A percentile compares a stretch with the other conserved stretches of the same genome.
Conservation (phyloP, 2,797 vertebrate species). For the Sebastes reedi region DNA sequence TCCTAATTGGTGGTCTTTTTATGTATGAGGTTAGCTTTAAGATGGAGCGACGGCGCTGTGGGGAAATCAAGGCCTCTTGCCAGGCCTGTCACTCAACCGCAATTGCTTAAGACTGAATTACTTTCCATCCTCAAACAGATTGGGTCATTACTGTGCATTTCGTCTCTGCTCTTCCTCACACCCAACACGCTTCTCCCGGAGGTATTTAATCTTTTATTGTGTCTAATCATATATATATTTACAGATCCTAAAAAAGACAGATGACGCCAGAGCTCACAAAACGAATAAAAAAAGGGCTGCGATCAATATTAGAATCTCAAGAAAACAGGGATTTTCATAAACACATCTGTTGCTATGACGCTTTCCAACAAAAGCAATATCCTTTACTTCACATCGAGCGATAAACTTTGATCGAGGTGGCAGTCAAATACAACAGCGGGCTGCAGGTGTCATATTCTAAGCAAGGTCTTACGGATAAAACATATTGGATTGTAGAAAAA, state of each 20-base stretch:
- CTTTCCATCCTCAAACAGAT: constrained; percentile 63
- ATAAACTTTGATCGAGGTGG: constrained; percentile 11
- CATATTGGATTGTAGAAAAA: not conserved
- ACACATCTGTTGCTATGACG: not conserved
- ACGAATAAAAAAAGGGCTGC: not conserved
- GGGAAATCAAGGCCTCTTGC: constrained; percentile 62
- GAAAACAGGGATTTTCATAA: constrained; percentile 1
- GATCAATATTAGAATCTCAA: not conserved
- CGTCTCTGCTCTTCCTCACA: not conserved
- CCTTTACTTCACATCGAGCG: constrained; percentile 1
- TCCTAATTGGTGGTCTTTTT: constrained; percentile 73
- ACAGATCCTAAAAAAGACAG: not conserved
- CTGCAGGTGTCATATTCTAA: not conserved
- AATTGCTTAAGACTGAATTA: constrained; percentile 66
- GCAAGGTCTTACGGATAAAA: constrained; percentile 2
- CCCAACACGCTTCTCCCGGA: not conserved
- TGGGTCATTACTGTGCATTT: constrained; percentile 36
- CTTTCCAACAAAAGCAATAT: constrained; percentile 25
- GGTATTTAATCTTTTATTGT: not conserved
- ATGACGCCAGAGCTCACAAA: not conserved
- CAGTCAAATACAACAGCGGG: not conserved
- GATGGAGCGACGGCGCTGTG: constrained; percentile 44
- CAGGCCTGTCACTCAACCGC: constrained; percentile 63
- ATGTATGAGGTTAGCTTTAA: constrained; percentile 72
- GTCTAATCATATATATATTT: not conserved